These are phyloP conservation scores for Leuctra nigra DNA, from an alignment of 2,888 invertebrate genomes.

Conservation along the genomic window DNA sequence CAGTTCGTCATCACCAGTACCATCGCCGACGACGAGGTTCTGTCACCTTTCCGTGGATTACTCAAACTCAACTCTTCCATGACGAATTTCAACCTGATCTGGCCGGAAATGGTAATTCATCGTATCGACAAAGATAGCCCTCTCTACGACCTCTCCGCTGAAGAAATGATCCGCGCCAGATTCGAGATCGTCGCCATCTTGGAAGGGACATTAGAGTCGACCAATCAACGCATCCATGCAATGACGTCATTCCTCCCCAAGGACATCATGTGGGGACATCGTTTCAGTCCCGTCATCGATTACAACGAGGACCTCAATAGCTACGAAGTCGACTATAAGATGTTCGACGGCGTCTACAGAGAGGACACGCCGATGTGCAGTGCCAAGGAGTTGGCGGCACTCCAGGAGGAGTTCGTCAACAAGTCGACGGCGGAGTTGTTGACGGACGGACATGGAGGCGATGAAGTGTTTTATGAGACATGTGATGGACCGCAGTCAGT, in stretches of 20 bases:
- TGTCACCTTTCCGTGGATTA: neutral
- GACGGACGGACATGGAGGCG: neutral
- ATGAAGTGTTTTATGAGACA: no score
- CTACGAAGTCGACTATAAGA: neutral
- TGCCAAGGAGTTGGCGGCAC: neutral
- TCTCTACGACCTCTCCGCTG: slow-evolving; percentile 67
- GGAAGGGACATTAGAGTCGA: slow-evolving; percentile 72
- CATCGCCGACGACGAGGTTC: slow-evolving; percentile 28
- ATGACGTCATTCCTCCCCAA: slow-evolving; percentile 53
- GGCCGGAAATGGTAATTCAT: slow-evolving; percentile 85
- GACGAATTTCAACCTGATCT: slow-evolving; percentile 60
- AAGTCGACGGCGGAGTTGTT: neutral
- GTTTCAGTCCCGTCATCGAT: neutral
- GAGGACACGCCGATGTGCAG: slow-evolving; percentile 2
- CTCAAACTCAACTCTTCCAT: slow-evolving; percentile 16
- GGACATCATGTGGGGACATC: neutral
- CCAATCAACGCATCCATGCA: slow-evolving; percentile 63
- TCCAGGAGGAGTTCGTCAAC: neutral
- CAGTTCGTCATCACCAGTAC: slow-evolving; percentile 55
- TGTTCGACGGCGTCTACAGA: neutral
- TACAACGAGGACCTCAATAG: neutral
- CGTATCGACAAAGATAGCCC: slow-evolving; percentile 71
- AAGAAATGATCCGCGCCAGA: slow-evolving; percentile 64
- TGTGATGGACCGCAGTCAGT: no score
- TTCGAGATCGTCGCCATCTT: slow-evolving; percentile 76